Base-by-base conservation (phyloP, 2,797 vertebrate species). In the Eptatretus atami region DNA sequence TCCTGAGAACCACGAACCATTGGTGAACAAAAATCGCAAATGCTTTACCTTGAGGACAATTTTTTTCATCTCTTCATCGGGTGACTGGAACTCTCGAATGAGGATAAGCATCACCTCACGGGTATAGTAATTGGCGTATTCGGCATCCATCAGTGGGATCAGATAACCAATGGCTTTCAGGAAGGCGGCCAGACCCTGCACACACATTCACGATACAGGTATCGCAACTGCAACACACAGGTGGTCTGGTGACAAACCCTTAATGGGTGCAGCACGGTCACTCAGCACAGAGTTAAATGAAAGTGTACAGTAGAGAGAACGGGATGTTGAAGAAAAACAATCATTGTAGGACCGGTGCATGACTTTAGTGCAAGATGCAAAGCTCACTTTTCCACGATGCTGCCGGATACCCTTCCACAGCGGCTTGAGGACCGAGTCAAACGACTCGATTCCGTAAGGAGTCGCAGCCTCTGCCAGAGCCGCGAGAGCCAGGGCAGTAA, bases 61-160 rank as follows among this genome's bases (percentile, higher is more conserved):
- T 76, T 98, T 98, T 67, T 98, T 98, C 92, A 98, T 98, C 70
- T 98, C 92, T 75, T 98, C 90, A 65, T 98, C 90, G 15, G 92
- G 92, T 70, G 92, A 98, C 65, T 98, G 92, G 72, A 98, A 98
- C 78, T 98, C 92, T 78, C 92, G 74, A 76, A 98, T 98, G 67
- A 98, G 88, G 75, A 98, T 98, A 65, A 98, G 68, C 92, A 98
- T 98, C 73, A 98, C 92, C 76, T 98, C 92, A 67, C 92, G 80
- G 70, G 92, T 98, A 69, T 98, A 98, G 71, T 98, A 98, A 78
- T 98, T 98, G 9, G 92, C 92, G 64, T 98, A 98, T 68, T 98
- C 92, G 0, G 92, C 92, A 68, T 98, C 92, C 92, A 98, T 98
- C 67, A 98, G 76, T 2, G 92, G 92, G 74, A 98, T 98, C 69